Percentiles rank a stretch among this genome's conserved stretches.
These are phyloP conservation scores for Hyperoplus immaculatus DNA, from an alignment of 2,797 vertebrate species.

Conservation along the genomic window DNA sequence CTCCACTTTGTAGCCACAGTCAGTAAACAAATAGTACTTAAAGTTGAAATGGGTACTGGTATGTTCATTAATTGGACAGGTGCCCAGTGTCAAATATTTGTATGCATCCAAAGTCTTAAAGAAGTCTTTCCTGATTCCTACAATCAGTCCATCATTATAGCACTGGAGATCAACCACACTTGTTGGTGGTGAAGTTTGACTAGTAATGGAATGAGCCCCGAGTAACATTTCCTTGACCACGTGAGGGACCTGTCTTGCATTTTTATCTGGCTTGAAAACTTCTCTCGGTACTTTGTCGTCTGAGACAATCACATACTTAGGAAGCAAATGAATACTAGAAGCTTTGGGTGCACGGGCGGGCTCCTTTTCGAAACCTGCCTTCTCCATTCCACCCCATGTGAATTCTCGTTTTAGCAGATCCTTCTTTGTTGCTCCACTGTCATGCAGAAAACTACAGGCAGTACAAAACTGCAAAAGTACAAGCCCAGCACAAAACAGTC, in stretches of 20 bases:
- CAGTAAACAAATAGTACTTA: constrained; percentile 54
- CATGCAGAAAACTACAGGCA: constrained; percentile 7
- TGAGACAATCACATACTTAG: constrained; percentile 41
- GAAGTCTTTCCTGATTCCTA: constrained; percentile 57
- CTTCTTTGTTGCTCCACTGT: background rate
- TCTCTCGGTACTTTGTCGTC: constrained; percentile 28
- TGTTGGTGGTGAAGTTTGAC: accelerated
- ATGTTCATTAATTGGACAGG: constrained; percentile 70
- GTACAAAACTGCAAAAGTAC: constrained; percentile 43
- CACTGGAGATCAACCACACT: constrained; percentile 64
- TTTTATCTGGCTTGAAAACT: constrained; percentile 66
- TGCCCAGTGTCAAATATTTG: constrained; percentile 71
- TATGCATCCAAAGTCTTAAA: constrained; percentile 49
- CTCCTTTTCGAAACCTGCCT: background rate
- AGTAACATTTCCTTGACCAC: constrained; percentile 54
- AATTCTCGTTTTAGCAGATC: constrained; percentile 15
- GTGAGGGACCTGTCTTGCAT: constrained; percentile 44
- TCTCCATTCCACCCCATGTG: constrained; percentile 43
- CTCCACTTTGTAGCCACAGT: constrained; percentile 67
- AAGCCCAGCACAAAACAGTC: background rate
- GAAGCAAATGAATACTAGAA: constrained; percentile 27
- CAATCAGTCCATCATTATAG: constrained; percentile 74
- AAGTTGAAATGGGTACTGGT: constrained; percentile 63
- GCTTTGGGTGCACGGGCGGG: background rate
- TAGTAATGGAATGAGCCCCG: background rate